Evolutionary conservation across 1,140 invertebrate genomes (phyloP), one percentile per base, ranked within the genome.

Genomic region (Atta colombica): DNA sequence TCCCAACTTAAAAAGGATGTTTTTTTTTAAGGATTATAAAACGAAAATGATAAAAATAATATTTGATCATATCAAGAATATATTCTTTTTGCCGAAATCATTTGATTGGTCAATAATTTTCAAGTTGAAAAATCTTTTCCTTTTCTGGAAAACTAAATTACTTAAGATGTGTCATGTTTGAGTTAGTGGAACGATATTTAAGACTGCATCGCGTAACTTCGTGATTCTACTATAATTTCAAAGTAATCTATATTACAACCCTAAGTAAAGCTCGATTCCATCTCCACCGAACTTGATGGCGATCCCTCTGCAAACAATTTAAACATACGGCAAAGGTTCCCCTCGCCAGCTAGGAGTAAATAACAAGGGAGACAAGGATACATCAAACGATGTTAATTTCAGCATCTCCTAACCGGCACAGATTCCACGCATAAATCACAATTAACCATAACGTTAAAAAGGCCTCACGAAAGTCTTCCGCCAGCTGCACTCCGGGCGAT

Each of bases 301-400:
- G 55, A 39, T 61, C 69, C 55, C 10, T 74, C 55, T 49, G 16
- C 80, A 84, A 84, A 84, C 80, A 75, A 75, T 84, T 84, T 60
- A 74, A 84, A 51, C 45, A 21, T 18, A 74, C 55, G 49, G 25
- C 3, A 51, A 51, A 8, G 25, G 18, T 16, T 25, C 18, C 39
- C 80, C 69, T 51, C 45, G 49, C 28, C 77, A 68, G 10, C n/a
- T 31, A 28, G 35, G 25, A 35, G 39, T 75, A 84, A 84, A 84
- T 51, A 84, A 75, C 18, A 35, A 58, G 45, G 12, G 35, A 69
- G 69, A n/a, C 25, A 61, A 12, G 69, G 28, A 31, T 6, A 75
- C 69, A 75, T 84, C 80, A 84, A 75, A 75, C 80, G 80, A 75
- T 25, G 39, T 84, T 84, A 74, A 84, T 84, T 74, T 84, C 80